Base-by-base conservation (phyloP, 2,888 invertebrate species). In the Parochlus steinenii region DNA sequence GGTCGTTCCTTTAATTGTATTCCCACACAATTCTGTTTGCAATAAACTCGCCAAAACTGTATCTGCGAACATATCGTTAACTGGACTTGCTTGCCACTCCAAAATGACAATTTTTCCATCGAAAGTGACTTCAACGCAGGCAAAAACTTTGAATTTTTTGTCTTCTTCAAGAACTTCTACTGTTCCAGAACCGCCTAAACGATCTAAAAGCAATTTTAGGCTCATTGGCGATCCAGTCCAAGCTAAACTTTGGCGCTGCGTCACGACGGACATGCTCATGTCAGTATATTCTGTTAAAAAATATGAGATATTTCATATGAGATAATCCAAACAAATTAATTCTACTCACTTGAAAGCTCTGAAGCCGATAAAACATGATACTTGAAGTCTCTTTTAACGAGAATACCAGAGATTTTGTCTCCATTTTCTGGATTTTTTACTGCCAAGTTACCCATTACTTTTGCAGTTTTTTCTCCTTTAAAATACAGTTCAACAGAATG, bases 31-130 rank as follows among this genome's bases (percentile, higher is more conserved):
- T 51, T 82, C 81, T 0, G 87, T 86, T 55, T 85, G 79, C 46
- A 97, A 65, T 24, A 93, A 67, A 27, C 81, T 87, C 1, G 86
- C 82, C 36, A 93, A 66, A 18, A 92, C 79, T 18, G 95, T 83
- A 63, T 98, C 97, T 18, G 97, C 95, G 60, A 81, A 97, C 90
- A 97, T 95, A 60, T 98, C 97, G 51, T 89, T 81, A 29, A 93
- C 80, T 1, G 97, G 93, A 51, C 81, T 85, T 6, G 93, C 89
- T 28, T 76, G 66, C 97, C 97, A 98, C 71, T 93, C 92, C 39
- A 97, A 66, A 1, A 82, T 75, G 18, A 90, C 78, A 44, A 86
- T 71, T 54, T 76, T 76, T 23, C 74, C 73, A 44, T 90, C 87
- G 11, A 89, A 64, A 0, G 69, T 70, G 23, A 95, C 70, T 43